A percentile compares a stretch with the other conserved stretches of the same genome.
Evolutionary conservation across 2,888 invertebrate species (phyloP).

Genomic region (Anoplius nigerrimus): DNA sequence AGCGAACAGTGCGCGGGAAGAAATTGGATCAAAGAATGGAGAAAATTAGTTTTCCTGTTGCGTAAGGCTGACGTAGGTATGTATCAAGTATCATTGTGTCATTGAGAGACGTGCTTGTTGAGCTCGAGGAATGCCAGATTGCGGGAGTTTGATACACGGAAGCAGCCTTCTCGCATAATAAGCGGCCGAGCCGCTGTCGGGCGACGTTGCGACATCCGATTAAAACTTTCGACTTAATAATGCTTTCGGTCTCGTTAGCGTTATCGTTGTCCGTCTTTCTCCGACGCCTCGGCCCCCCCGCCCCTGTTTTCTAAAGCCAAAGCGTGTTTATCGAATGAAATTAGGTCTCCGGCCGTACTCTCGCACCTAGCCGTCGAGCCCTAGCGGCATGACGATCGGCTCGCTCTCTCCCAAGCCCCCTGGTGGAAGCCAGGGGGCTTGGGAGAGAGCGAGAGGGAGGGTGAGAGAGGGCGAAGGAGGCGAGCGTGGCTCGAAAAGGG

Average conservation of each 20-base stretch:
- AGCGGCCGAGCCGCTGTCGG: constrained; percentile 37
- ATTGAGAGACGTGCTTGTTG: constrained; percentile 49
- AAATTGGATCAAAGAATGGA: too few species aligned
- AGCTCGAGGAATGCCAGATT: constrained; percentile 50
- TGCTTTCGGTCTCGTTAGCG: background rate
- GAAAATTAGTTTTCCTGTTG: too few species aligned
- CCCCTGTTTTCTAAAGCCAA: constrained; percentile 6
- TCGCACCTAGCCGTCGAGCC: too few species aligned
- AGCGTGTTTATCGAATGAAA: too few species aligned
- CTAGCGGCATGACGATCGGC: background rate
- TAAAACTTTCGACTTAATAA: constrained; percentile 14
- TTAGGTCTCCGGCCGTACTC: background rate
- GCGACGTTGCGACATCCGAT: constrained; percentile 41
- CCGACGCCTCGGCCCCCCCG: background rate
- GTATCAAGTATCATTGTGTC: constrained; percentile 52
- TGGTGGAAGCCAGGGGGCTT: background rate
- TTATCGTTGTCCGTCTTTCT: background rate
- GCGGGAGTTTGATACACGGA: constrained; percentile 36
- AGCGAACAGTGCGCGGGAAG: too few species aligned
- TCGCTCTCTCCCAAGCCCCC: too few species aligned
- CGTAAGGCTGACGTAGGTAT: too few species aligned
- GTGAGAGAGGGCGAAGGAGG: constrained; percentile 23
- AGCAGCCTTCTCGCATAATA: constrained; percentile 43
- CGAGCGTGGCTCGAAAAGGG: constrained; percentile 6
- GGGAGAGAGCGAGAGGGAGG: constrained; percentile 8